phyloP scores from a whole-genome alignment of 64 coral and sea anemone species.

The Platygyra sinensis region DNA sequence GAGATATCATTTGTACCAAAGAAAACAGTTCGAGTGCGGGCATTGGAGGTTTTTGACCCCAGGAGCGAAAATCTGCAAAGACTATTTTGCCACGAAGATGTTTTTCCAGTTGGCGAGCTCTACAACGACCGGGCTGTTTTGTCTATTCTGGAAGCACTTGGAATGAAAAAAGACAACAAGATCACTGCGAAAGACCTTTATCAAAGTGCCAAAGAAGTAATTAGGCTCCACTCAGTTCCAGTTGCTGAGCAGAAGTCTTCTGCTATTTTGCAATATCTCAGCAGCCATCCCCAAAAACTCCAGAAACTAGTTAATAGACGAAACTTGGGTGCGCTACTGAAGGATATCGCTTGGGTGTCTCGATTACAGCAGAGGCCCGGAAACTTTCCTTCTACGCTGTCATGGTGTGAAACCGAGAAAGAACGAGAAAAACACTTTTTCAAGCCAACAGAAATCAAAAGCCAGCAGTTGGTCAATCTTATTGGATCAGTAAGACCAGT shows the following conservation, averaged over 20 bases:
- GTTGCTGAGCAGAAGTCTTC: conserved; percentile 35
- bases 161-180: conserved; percentile 31
- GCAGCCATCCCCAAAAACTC: conserved; percentile 8
- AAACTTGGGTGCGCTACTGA: not conserved
- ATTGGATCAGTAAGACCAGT: conserved; percentile 58
- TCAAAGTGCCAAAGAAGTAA: conserved; percentile 30
- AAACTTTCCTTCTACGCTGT: conserved; percentile 48
- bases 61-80: not conserved
- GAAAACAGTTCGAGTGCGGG: not conserved
- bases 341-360: conserved; percentile 47
- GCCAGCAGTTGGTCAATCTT: conserved; percentile 32
- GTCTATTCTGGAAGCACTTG: conserved; percentile 3
- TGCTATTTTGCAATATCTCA: conserved; percentile 44
- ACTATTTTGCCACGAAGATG: conserved; percentile 5
- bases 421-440: not conserved
- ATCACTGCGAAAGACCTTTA: conserved; percentile 50
- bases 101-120: not conserved
- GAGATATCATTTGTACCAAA: too few relatives aligned
- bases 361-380: conserved; percentile 12
- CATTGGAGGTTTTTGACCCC: conserved; percentile 26
- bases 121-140: not conserved
- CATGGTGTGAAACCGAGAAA: not conserved
- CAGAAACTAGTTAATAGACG: not conserved
- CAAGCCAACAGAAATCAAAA: conserved; percentile 34
- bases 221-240: not conserved